These are phyloP conservation scores for Conops quadrifasciatus DNA, from an alignment of 2,888 invertebrate species.

Conservation along the genomic window DNA sequence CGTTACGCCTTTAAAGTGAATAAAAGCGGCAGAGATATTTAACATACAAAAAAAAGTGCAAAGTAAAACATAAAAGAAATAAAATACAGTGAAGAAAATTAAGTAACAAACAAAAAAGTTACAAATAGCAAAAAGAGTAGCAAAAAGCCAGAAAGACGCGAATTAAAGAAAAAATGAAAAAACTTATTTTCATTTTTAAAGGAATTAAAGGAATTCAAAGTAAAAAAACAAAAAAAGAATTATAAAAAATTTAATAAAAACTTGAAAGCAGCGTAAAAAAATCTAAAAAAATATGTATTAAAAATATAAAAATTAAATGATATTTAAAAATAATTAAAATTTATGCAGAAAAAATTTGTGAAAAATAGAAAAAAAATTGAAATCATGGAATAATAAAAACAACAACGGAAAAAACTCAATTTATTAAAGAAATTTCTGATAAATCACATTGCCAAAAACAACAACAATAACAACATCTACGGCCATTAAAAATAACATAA, in stretches of 20 bases:
- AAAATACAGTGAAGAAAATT: not conserved
- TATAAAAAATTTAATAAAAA: not conserved
- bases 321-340: not conserved
- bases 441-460: too few species aligned
- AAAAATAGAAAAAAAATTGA: not conserved
- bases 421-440: too few species aligned
- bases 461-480: slow-evolving; percentile 6
- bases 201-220: slow-evolving; percentile 5
- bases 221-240: not conserved
- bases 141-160: too few species aligned
- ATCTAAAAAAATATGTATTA: not conserved
- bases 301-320: not conserved
- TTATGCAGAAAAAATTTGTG: not conserved
- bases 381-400: not conserved
- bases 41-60: not conserved
- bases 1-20: slow-evolving; percentile 15
- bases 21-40: not conserved
- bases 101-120: not conserved
- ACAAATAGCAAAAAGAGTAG: too few species aligned
- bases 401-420: too few species aligned
- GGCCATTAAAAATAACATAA: too few species aligned
- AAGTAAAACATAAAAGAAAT: slow-evolving; percentile 6
- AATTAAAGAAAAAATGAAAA: too few species aligned
- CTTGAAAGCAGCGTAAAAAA: not conserved
- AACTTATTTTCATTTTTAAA: too few species aligned